A percentile compares a stretch with the other conserved stretches of the same genome.
Conservation (phyloP, 35 echinoderm and acorn worm species). For the Amphiura filiformis region DNA sequence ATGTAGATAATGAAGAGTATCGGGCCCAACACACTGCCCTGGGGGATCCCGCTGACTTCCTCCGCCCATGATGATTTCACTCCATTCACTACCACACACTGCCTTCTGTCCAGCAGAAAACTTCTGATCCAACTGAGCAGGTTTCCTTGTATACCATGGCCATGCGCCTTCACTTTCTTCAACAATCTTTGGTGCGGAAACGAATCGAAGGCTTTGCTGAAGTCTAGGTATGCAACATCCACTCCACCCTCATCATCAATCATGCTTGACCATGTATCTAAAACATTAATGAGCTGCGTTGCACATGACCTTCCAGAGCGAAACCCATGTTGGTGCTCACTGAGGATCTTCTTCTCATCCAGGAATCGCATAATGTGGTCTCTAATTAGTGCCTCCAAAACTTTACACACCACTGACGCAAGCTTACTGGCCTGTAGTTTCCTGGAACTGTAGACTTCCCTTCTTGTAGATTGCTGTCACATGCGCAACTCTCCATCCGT, state of each 20-base stretch:
- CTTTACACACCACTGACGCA: constrained; percentile 27
- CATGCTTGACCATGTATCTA: not conserved
- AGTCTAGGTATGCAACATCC: constrained; percentile 5
- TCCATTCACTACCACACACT: constrained; percentile 7
- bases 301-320: constrained; percentile 14
- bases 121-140: not conserved
- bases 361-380: constrained; percentile 1
- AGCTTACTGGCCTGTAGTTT: constrained; percentile 28
- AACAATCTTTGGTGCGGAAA: not conserved
- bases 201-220: constrained; percentile 17
- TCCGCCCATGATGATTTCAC: not conserved
- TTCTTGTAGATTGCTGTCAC: constrained; percentile 8
- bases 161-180: not conserved
- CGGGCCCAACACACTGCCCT: constrained; percentile 31
- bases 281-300: constrained; percentile 21
- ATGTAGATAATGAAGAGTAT: too few relatives aligned
- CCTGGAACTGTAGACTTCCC: not conserved
- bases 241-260: constrained; percentile 22
- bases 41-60: constrained; percentile 21
- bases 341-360: constrained; percentile 2
- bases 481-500: constrained; percentile 22
- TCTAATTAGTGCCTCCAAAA: constrained; percentile 18
- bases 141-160: not conserved
- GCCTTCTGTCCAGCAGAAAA: not conserved
- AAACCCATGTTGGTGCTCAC: constrained; percentile 14